Evolutionary conservation across 2,113 vertebrate genomes (phyloP).

Genomic region (Phalacrocorax pelagicus): DNA sequence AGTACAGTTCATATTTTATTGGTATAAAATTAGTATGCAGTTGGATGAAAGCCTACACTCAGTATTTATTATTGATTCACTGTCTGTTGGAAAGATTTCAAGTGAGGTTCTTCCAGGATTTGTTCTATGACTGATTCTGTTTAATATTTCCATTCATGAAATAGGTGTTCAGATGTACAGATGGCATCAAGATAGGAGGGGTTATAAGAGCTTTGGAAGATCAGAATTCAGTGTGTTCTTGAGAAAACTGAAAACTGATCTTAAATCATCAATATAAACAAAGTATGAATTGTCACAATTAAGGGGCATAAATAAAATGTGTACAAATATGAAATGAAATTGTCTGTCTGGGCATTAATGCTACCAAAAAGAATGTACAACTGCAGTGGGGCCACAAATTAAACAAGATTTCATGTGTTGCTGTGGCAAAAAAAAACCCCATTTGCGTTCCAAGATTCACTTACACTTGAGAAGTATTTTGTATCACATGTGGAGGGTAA

Average conservation of each 20-base stretch:
- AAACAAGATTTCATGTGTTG: neutral
- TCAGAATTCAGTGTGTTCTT: neutral
- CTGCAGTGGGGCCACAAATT: neutral
- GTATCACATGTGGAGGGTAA: neutral
- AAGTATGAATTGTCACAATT: neutral
- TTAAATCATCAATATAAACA: neutral
- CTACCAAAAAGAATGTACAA: neutral
- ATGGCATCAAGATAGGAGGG: neutral
- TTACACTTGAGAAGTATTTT: neutral
- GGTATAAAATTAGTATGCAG: neutral
- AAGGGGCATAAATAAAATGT: neutral
- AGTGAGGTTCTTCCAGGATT: neutral
- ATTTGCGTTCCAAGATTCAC: neutral
- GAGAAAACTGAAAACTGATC: neutral
- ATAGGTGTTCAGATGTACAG: neutral
- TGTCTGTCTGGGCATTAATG: neutral
- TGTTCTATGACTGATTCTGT: neutral
- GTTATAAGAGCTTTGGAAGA: neutral
- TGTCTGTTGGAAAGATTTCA: slow-evolving; percentile 3
- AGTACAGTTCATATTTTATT: neutral
- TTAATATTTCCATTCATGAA: neutral
- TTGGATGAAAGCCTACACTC: neutral
- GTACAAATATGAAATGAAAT: neutral
- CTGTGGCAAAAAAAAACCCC: neutral
- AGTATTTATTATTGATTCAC: neutral